Conservation (phyloP, 2,888 invertebrate genomes). For the Monochamus alternatus region DNA sequence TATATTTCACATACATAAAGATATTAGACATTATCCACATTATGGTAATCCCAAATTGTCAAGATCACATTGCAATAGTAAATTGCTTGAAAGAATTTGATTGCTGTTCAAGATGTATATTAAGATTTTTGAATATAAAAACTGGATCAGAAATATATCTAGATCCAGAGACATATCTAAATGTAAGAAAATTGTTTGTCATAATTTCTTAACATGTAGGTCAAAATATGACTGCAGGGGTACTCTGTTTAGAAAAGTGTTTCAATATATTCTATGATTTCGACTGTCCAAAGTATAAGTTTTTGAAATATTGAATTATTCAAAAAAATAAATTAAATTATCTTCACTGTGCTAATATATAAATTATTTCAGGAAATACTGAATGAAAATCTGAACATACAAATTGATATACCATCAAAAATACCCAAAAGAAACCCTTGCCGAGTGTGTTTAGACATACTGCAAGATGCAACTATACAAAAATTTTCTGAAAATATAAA, state of each 20-base stretch:
- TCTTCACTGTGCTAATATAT: too few relatives aligned
- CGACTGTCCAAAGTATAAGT: too few relatives aligned
- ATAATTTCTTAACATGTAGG: too few relatives aligned
- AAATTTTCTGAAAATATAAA: constrained; percentile 73
- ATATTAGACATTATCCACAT: too few relatives aligned
- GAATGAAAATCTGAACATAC: constrained; percentile 15
- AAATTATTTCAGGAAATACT: neutral
- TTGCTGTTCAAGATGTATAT: constrained; percentile 52
- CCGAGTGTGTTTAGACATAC: constrained; percentile 81
- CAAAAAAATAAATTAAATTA: too few relatives aligned
- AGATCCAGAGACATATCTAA: constrained; percentile 40
- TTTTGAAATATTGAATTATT: too few relatives aligned
- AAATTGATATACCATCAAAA: constrained; percentile 64
- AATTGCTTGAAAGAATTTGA: constrained; percentile 23
- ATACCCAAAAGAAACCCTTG: constrained; percentile 75
- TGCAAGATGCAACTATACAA: constrained; percentile 75
- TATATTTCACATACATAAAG: too few relatives aligned
- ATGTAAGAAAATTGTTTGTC: neutral
- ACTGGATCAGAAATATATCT: constrained; percentile 22
- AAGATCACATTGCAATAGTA: constrained; percentile 22
- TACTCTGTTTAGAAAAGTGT: too few relatives aligned
- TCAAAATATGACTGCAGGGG: too few relatives aligned
- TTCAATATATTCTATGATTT: too few relatives aligned
- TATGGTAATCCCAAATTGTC: neutral
- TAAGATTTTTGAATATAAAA: constrained; percentile 50